Conservation (phyloP, 1,140 invertebrate species). For the Dendrolimus kikuchii region DNA sequence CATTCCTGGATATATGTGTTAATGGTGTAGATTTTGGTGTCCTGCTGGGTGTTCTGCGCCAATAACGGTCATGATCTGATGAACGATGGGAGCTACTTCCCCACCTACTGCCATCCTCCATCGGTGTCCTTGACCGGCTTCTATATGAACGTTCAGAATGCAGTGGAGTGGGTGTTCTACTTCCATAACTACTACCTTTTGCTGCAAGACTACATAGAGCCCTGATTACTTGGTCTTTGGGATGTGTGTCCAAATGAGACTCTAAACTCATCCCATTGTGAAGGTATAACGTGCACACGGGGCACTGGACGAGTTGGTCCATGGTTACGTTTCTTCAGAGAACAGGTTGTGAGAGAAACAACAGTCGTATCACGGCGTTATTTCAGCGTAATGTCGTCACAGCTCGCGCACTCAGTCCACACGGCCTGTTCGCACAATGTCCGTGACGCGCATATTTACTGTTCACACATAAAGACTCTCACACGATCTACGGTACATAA, state of each 20-base stretch:
- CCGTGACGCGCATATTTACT: constrained; percentile 56
- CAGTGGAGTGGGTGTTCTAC: constrained; percentile 52
- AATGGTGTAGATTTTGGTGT: constrained; percentile 33
- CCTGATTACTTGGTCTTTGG: constrained; percentile 89
- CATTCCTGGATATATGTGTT: constrained; percentile 39
- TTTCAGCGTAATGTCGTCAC: constrained; percentile 6
- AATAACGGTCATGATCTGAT: constrained; percentile 52
- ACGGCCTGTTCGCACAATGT: constrained; percentile 34
- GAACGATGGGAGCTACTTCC: constrained; percentile 27
- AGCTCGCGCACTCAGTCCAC: constrained; percentile 36
- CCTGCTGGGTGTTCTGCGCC: constrained; percentile 34
- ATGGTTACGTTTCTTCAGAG: constrained; percentile 39
- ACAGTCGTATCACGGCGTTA: no score
- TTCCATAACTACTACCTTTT: constrained; percentile 39
- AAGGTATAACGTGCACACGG: constrained; percentile 86
- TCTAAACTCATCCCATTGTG: constrained; percentile 86
- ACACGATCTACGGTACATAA: constrained; percentile 51
- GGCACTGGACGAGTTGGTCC: constrained; percentile 77
- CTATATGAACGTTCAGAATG: constrained; percentile 60
- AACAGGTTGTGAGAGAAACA: constrained; percentile 8
- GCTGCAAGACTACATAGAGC: constrained; percentile 74
- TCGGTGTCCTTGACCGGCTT: constrained; percentile 61
- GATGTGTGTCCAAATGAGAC: constrained; percentile 86
- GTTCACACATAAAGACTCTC: constrained; percentile 40
- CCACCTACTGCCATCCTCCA: constrained; percentile 42